Percentiles rank a stretch among this genome's conserved stretches.
Conservation (phyloP, 2,797 vertebrate species). For the Thaleichthys pacificus region DNA sequence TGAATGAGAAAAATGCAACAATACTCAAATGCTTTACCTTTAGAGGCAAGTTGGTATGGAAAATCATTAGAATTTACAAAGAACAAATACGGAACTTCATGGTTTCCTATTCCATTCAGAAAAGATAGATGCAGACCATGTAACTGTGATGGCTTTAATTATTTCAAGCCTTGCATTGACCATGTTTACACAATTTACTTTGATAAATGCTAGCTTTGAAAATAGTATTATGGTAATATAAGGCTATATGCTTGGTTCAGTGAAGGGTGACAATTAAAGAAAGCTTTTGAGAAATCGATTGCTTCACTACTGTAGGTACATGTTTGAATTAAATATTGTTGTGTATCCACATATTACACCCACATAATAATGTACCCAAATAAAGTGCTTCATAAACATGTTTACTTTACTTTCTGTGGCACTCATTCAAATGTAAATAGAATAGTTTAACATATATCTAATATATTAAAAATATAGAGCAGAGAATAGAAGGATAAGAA, state of each 20-base stretch:
- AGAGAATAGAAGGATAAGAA: neutral
- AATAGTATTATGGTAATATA: neutral
- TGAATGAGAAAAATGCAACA: conserved; percentile 26
- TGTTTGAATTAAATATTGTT: too few relatives aligned
- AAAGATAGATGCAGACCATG: conserved; percentile 11
- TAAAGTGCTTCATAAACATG: too few relatives aligned
- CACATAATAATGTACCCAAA: too few relatives aligned
- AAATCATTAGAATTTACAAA: neutral
- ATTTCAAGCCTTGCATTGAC: neutral
- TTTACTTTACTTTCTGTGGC: too few relatives aligned
- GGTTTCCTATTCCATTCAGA: neutral
- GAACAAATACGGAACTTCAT: neutral
- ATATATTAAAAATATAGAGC: neutral
- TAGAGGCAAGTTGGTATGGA: conserved; percentile 7
- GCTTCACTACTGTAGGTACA: too few relatives aligned
- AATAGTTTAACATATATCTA: too few relatives aligned
- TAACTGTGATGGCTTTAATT: conserved; percentile 18
- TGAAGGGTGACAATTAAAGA: neutral
- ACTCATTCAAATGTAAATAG: too few relatives aligned
- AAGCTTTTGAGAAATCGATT: neutral
- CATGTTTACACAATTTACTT: neutral
- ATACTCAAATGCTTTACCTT: conserved; percentile 13
- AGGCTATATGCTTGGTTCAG: neutral
- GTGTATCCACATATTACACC: too few relatives aligned
- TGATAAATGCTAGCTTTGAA: neutral